Evolutionary conservation across 2,113 vertebrate genomes (phyloP), one percentile per base, ranked within the genome.

Genomic region (Piprites chloris): DNA sequence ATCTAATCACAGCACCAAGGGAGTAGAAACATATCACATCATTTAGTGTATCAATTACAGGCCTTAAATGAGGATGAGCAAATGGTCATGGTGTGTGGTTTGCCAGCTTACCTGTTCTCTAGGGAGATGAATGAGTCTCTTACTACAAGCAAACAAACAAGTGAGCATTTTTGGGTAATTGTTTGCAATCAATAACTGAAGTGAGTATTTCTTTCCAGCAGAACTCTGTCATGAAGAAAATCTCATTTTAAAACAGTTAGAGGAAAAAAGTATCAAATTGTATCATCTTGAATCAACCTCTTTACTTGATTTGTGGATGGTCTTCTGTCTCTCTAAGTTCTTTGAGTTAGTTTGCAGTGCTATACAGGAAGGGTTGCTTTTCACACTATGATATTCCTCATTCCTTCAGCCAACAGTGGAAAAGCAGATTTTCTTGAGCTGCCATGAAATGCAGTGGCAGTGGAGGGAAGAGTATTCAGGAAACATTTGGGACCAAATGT

Each of bases 51-150:
- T 94, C 85, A 92, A 53, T 92, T 87, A 88, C 88, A 93, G 83
- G 56, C 61, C 85, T 90, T 74, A 90, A 88, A 77, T 32, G 67
- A 94, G 76, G 85, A 96, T 75, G 63, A 89, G 44, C 80, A 88
- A 86, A 93, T 42, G 90, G 83, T 71, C 42, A 61, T 59, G 12
- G 5, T 37, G 67, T 86, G 37, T 0, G 0, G 35, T 72, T 89
- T 91, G 46, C 85, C 55, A 74, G 74, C 80, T 92, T 77, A 67
- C n/a, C 68, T 53, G 4, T 50, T 90, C 68, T 86, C 80, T 11
- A 33, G 76, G 32, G 61, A 32, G 15, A 72, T 32, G n/a, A 81
- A 86, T 19, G 17, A 80, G n/a, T 26, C n/a, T 93, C 42, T 59
- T 12, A 41, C 69, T 93, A 39, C 49, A 87, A 91, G 47, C 53